Evolutionary conservation across 2,113 vertebrate species (phyloP).

Genomic region (Empidonax traillii): DNA sequence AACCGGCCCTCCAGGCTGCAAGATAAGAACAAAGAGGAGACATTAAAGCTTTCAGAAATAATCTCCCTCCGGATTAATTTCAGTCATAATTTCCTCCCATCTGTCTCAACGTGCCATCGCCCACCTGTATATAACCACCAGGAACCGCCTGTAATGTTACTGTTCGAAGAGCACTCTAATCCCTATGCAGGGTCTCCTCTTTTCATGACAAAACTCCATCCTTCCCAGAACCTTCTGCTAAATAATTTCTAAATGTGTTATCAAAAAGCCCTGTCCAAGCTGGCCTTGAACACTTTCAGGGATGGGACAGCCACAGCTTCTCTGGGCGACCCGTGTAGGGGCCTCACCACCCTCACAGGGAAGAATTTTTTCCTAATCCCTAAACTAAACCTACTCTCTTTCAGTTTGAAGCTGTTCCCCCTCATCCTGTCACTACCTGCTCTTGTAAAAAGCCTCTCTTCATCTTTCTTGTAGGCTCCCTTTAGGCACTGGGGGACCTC

Average conservation of each 20-base stretch:
- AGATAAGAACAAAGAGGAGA: not conserved
- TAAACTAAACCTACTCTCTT: not conserved
- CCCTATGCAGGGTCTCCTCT: not conserved
- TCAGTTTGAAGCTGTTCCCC: not conserved
- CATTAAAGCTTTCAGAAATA: not conserved
- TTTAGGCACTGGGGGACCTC: not conserved
- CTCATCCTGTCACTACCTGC: rapidly evolving
- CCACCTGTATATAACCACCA: not conserved
- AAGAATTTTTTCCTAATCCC: not conserved
- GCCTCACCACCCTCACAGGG: not conserved
- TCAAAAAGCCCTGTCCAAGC: not conserved
- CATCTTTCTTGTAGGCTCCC: not conserved
- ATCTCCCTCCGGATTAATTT: not conserved
- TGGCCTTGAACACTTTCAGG: not conserved
- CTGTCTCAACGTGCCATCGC: not conserved
- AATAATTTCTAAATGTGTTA: not conserved
- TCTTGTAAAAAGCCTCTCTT: not conserved
- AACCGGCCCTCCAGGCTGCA: constrained; percentile 92
- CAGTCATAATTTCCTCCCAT: not conserved
- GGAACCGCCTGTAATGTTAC: not conserved
- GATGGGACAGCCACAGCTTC: not conserved
- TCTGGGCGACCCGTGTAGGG: not conserved
- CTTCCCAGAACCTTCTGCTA: not conserved
- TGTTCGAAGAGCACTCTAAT: not conserved
- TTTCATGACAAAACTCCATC: not conserved